Evolutionary conservation across 2,888 invertebrate species (phyloP).

Genomic region (Rhingia rostrata): DNA sequence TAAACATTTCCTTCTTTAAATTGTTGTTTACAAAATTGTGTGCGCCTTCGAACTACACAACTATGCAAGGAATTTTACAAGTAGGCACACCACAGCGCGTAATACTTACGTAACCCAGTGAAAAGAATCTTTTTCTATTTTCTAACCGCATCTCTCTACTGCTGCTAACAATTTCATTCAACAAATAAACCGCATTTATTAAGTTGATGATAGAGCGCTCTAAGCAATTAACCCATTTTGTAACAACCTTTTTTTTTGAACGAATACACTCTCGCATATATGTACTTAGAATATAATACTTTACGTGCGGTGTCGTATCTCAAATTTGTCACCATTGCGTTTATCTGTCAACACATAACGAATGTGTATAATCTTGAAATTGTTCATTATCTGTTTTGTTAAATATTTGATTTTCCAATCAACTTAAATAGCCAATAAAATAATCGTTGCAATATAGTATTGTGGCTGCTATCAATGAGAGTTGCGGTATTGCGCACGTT

Average conservation of each 20-base stretch:
- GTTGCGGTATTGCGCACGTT: slow-evolving; percentile 56
- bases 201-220: slow-evolving; percentile 5
- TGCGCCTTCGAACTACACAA: no score
- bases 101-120: not conserved
- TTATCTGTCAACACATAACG: slow-evolving; percentile 23
- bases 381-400: slow-evolving; percentile 53
- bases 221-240: slow-evolving; percentile 43
- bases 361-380: slow-evolving; percentile 41
- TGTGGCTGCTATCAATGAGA: slow-evolving; percentile 42
- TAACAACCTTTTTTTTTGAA: slow-evolving; percentile 11
- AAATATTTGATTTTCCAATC: slow-evolving; percentile 69
- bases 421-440: slow-evolving; percentile 48
- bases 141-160: slow-evolving; percentile 7
- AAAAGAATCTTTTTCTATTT: not conserved
- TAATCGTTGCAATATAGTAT: slow-evolving; percentile 48
- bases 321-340: slow-evolving; percentile 7
- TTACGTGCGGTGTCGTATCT: not conserved
- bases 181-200: slow-evolving; percentile 29
- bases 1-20: not conserved
- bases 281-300: not conserved
- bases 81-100: not conserved
- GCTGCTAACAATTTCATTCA: slow-evolving; percentile 26
- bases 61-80: slow-evolving; percentile 14
- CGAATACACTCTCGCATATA: not conserved
- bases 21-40: slow-evolving; percentile 22